phyloP scores from a whole-genome alignment of 2,888 invertebrate genomes.

The Lithosia quadra region DNA sequence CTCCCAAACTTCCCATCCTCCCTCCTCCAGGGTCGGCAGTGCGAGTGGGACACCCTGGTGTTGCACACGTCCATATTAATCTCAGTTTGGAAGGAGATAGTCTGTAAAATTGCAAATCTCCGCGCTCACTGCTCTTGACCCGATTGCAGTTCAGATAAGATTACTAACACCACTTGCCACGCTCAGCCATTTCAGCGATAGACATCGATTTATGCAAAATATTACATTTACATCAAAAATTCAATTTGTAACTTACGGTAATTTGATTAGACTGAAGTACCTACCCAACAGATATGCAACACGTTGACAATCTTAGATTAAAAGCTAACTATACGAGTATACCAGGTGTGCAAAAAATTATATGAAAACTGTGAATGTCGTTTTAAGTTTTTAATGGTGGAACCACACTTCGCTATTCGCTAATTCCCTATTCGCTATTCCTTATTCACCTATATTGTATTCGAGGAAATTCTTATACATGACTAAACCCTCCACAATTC shows the following conservation, averaged over 20 bases:
- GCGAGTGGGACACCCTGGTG: too few relatives aligned
- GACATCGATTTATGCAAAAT: slow-evolving; percentile 35
- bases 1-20: too few relatives aligned
- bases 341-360: too few relatives aligned
- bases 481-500: too few relatives aligned
- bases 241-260: not conserved
- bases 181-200: slow-evolving; percentile 20
- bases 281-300: not conserved
- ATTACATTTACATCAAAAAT: slow-evolving; percentile 8
- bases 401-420: too few relatives aligned
- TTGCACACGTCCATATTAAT: too few relatives aligned
- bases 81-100: slow-evolving; percentile 18
- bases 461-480: too few relatives aligned
- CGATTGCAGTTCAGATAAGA: slow-evolving; percentile 41
- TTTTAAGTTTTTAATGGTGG: too few relatives aligned
- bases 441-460: too few relatives aligned
- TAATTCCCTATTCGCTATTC: too few relatives aligned
- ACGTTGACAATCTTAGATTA: not conserved
- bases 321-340: not conserved
- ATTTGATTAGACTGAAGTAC: not conserved
- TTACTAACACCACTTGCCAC: slow-evolving; percentile 45
- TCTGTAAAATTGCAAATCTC: slow-evolving; percentile 38
- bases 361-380: too few relatives aligned
- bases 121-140: slow-evolving; percentile 43
- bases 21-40: too few relatives aligned